Evolutionary conservation across 2,797 vertebrate genomes (phyloP).

Genomic region (Pseudochaenichthys georgianus): DNA sequence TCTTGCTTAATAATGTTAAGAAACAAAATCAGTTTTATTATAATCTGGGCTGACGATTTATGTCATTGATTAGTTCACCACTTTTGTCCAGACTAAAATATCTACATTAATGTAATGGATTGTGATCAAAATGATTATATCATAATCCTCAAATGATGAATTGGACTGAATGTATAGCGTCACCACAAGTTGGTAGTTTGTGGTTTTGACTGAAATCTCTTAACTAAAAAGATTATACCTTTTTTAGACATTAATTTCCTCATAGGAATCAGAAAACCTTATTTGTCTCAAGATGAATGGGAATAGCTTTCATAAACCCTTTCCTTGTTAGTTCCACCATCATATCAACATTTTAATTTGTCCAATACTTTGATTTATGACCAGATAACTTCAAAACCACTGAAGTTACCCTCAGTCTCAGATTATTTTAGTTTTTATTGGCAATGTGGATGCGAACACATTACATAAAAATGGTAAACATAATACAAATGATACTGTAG

Average conservation of each 20-base stretch:
- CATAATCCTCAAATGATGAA: background rate
- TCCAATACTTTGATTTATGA: background rate
- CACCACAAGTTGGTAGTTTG: background rate
- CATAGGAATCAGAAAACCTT: no score
- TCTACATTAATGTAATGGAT: background rate
- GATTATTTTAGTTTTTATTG: background rate
- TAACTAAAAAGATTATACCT: background rate
- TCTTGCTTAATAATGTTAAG: background rate
- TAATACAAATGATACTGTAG: background rate
- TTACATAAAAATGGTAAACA: background rate
- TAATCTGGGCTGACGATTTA: background rate
- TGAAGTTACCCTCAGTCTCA: background rate
- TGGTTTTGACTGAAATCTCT: background rate
- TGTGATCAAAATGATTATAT: background rate
- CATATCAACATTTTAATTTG: background rate
- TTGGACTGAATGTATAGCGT: background rate
- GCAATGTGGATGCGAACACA: background rate
- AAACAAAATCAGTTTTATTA: background rate
- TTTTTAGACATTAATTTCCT: background rate
- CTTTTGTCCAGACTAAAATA: background rate
- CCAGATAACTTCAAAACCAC: background rate
- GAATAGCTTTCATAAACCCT: background rate
- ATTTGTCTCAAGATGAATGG: no score
- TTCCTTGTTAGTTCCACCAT: no score
- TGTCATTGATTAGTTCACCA: background rate